Conservation (phyloP, 2,797 vertebrate genomes). For the Sciaenops ocellatus region DNA sequence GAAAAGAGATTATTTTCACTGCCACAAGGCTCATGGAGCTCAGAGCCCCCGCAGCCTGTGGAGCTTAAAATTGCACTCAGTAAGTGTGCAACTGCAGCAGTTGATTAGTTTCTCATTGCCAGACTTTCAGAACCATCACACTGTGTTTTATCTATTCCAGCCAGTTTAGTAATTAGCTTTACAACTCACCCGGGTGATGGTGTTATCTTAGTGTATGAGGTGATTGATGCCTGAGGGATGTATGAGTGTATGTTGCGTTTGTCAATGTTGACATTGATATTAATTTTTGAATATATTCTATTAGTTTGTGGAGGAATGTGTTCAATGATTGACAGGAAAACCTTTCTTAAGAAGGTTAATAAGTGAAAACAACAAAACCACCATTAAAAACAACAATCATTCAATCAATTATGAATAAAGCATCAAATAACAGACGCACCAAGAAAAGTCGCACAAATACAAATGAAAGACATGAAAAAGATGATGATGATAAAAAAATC, state of each 20-base stretch:
- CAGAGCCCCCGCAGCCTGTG: slow-evolving; percentile 8
- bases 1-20: slow-evolving; percentile 75
- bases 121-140: slow-evolving; percentile 6
- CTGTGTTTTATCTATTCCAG: slow-evolving; percentile 7
- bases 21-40: slow-evolving; percentile 26
- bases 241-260: neutral
- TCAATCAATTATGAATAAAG: neutral
- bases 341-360: neutral
- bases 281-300: too few species aligned
- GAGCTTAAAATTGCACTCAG: slow-evolving; percentile 34
- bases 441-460: too few species aligned
- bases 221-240: neutral
- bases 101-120: slow-evolving; percentile 43
- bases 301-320: neutral
- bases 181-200: slow-evolving; percentile 20
- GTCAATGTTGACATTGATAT: neutral
- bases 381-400: neutral
- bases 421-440: neutral
- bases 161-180: slow-evolving; percentile 48
- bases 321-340: neutral
- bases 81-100: slow-evolving; percentile 32
- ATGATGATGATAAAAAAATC: too few species aligned
- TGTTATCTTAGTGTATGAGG: slow-evolving; percentile 10
- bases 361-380: too few species aligned
- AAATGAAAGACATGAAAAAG: neutral